phyloP scores from a whole-genome alignment of 2,888 invertebrate species.

The Watsonalla cultraria region DNA sequence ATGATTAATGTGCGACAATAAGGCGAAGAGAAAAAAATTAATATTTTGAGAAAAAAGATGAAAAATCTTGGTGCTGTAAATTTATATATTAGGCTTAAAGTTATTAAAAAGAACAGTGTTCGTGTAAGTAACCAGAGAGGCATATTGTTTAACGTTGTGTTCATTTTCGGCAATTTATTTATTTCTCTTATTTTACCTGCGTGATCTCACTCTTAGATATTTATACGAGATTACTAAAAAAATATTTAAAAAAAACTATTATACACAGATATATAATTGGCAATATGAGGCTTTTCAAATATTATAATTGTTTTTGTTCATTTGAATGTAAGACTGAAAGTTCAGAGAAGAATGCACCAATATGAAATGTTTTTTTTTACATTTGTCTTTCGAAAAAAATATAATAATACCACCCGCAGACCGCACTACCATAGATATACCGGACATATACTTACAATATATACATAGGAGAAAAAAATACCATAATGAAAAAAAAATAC shows the following conservation, averaged over 20 bases:
- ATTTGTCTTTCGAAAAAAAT: neutral
- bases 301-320: slow-evolving; percentile 59
- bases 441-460: slow-evolving; percentile 28
- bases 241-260: slow-evolving; percentile 61
- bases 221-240: slow-evolving; percentile 76
- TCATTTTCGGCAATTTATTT: slow-evolving; percentile 76
- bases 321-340: slow-evolving; percentile 69
- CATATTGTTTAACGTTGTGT: slow-evolving; percentile 74
- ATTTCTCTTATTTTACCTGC: slow-evolving; percentile 72
- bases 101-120: slow-evolving; percentile 70
- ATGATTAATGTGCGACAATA: slow-evolving; percentile 76
- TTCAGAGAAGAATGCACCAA: slow-evolving; percentile 63
- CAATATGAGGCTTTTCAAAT: slow-evolving; percentile 72
- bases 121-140: slow-evolving; percentile 75
- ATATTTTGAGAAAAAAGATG: slow-evolving; percentile 74
- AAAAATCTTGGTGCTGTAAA: slow-evolving; percentile 79
- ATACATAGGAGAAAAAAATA: slow-evolving; percentile 22
- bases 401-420: slow-evolving; percentile 49
- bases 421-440: slow-evolving; percentile 46
- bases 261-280: slow-evolving; percentile 73
- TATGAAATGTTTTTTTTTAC: slow-evolving; percentile 36
- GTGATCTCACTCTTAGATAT: slow-evolving; percentile 78
- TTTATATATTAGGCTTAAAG: slow-evolving; percentile 79
- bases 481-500: slow-evolving; percentile 24
- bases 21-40: slow-evolving; percentile 71